These are phyloP conservation scores for Epirrhoe tristata DNA, from an alignment of 2,888 invertebrate species.

Conservation along the genomic window DNA sequence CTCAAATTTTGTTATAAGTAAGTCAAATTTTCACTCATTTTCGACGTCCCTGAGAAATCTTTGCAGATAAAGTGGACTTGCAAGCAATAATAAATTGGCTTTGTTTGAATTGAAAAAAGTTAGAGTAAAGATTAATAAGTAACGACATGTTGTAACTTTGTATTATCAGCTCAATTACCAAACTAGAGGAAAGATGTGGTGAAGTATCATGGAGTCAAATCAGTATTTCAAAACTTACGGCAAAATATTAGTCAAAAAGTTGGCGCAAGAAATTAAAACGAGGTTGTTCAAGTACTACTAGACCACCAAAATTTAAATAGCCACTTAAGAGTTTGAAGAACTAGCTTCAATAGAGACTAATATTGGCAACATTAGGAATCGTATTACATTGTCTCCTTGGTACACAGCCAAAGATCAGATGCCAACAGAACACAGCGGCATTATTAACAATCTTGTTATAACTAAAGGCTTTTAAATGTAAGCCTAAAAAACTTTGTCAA, in stretches of 20 bases:
- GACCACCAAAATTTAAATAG: constrained; percentile 1
- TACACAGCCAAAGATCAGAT: constrained; percentile 21
- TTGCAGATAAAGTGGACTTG: not conserved
- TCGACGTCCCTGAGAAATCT: not conserved
- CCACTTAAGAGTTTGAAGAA: constrained; percentile 13
- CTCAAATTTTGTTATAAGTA: no score
- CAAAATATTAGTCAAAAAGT: constrained; percentile 4
- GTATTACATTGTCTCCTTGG: constrained; percentile 19
- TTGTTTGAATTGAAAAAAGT: constrained; percentile 22
- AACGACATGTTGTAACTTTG: not conserved
- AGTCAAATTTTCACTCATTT: no score
- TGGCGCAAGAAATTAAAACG: not conserved
- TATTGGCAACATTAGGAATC: constrained; percentile 14
- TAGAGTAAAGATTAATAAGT: not conserved
- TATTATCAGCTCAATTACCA: not conserved
- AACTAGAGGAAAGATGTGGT: not conserved
- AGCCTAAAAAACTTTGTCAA: no score
- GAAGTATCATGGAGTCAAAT: not conserved
- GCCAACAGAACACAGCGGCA: constrained; percentile 17
- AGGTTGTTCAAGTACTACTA: not conserved
- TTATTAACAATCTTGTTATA: not conserved
- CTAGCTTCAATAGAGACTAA: constrained; percentile 16
- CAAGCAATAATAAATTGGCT: constrained; percentile 3
- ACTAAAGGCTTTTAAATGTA: not conserved
- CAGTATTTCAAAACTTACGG: constrained; percentile 10